Evolutionary conservation across 2,113 vertebrate genomes (phyloP).

Genomic region (Notarius quadriscutis): DNA sequence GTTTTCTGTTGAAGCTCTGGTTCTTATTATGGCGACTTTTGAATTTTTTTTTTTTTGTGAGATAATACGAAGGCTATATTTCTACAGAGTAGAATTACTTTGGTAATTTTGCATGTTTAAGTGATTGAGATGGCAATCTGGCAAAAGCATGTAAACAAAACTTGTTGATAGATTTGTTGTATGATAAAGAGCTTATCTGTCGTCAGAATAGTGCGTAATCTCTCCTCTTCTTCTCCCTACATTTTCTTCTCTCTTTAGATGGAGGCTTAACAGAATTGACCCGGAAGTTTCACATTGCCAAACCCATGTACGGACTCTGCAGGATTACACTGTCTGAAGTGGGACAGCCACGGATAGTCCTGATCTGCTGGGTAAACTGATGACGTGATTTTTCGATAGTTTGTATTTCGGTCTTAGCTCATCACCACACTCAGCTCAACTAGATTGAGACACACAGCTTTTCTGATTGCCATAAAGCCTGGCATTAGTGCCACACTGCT

Average conservation of each 20-base stretch:
- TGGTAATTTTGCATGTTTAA: not conserved
- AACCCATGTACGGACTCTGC: constrained; percentile 81
- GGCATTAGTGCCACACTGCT: not conserved
- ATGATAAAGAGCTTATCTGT: not conserved
- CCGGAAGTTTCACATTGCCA: constrained; percentile 70
- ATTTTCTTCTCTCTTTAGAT: constrained; percentile 58
- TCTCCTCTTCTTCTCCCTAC: not conserved
- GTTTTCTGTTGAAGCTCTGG: not conserved
- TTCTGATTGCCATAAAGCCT: not conserved
- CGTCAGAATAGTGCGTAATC: constrained; percentile 6
- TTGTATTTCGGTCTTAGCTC: not conserved
- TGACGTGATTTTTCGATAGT: not conserved
- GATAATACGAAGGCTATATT: not conserved
- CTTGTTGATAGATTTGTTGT: not conserved
- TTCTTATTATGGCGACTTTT: not conserved
- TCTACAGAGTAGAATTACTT: not conserved
- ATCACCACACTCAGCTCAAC: not conserved
- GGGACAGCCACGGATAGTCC: constrained; percentile 64
- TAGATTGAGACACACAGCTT: not conserved
- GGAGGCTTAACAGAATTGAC: constrained; percentile 77
- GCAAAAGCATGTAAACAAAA: constrained; percentile 7
- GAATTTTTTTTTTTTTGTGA: not conserved
- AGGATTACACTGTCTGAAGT: constrained; percentile 63
- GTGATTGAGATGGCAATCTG: constrained; percentile 2
- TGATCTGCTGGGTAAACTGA: constrained; percentile 82